Evolutionary conservation across 1,140 invertebrate genomes (phyloP).

Genomic region (Marisa cornuarietis): DNA sequence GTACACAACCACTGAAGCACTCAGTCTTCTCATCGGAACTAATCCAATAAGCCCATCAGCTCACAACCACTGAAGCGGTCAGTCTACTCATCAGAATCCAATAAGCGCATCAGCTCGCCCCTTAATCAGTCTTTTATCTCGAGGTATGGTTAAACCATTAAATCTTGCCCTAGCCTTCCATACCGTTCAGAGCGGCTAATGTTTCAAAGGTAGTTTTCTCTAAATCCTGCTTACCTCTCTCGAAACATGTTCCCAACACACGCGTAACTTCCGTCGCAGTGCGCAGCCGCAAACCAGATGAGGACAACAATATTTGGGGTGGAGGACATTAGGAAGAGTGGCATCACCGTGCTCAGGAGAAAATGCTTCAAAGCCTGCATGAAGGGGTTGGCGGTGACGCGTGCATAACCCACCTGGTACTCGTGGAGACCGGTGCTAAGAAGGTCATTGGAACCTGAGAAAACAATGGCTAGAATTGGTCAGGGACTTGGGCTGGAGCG

Average conservation of each 20-base stretch:
- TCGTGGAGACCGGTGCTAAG: conserved; percentile 29
- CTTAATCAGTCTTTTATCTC: too few species aligned
- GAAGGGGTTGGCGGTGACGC: conserved; percentile 25
- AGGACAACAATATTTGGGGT: conserved; percentile 57
- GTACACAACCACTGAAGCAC: too few species aligned
- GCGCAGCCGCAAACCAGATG: conserved; percentile 56
- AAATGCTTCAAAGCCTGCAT: conserved; percentile 33
- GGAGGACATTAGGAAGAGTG: conserved; percentile 50
- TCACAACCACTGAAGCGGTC: too few species aligned
- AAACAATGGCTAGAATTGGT: neutral
- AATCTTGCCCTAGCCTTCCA: too few species aligned
- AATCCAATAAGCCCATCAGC: too few species aligned
- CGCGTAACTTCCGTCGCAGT: conserved; percentile 56
- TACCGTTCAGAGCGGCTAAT: too few species aligned
- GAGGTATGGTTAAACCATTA: too few species aligned
- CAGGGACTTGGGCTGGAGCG: too few species aligned
- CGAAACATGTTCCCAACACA: conserved; percentile 35
- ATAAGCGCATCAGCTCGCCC: too few species aligned
- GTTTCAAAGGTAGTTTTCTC: too few species aligned
- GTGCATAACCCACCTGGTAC: conserved; percentile 26
- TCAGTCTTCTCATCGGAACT: too few species aligned
- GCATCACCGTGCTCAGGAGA: conserved; percentile 46
- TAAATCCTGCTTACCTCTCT: conserved; percentile 4
- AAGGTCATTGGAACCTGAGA: conserved; percentile 19
- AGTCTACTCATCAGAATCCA: too few species aligned